These are phyloP conservation scores for Synanthedon tipuliformis DNA, from an alignment of 2,888 invertebrate species.

Conservation along the genomic window DNA sequence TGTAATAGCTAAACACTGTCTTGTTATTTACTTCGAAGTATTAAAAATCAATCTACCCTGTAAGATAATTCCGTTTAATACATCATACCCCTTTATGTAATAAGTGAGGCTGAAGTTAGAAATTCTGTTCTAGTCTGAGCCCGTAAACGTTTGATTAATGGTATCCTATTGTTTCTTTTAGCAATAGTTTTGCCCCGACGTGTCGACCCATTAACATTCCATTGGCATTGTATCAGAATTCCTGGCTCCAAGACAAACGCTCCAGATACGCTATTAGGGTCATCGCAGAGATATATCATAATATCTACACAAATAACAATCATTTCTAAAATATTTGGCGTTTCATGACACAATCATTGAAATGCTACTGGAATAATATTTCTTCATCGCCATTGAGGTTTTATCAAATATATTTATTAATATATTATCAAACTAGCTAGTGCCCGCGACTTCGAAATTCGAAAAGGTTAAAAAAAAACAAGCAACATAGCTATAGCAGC, in stretches of 20 bases:
- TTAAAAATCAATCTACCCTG: neutral
- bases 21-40: too few relatives aligned
- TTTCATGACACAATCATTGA: neutral
- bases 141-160: slow-evolving; percentile 1
- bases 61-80: neutral
- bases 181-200: slow-evolving; percentile 16
- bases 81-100: neutral
- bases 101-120: neutral
- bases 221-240: slow-evolving; percentile 20
- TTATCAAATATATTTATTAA: too few relatives aligned
- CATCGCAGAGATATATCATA: slow-evolving; percentile 11
- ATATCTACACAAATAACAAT: neutral
- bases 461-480: too few relatives aligned
- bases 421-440: too few relatives aligned
- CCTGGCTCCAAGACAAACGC: slow-evolving; percentile 20
- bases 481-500: too few relatives aligned
- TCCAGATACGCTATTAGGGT: slow-evolving; percentile 23
- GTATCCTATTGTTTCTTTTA: slow-evolving; percentile 13
- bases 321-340: neutral
- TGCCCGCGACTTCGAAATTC: too few relatives aligned
- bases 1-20: too few relatives aligned
- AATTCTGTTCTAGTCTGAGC: neutral
- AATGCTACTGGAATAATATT: too few relatives aligned
- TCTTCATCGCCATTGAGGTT: too few relatives aligned
- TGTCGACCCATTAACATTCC: slow-evolving; percentile 28